Evolutionary conservation across 1,140 invertebrate species (phyloP).

Genomic region (Zaprionus capensis): DNA sequence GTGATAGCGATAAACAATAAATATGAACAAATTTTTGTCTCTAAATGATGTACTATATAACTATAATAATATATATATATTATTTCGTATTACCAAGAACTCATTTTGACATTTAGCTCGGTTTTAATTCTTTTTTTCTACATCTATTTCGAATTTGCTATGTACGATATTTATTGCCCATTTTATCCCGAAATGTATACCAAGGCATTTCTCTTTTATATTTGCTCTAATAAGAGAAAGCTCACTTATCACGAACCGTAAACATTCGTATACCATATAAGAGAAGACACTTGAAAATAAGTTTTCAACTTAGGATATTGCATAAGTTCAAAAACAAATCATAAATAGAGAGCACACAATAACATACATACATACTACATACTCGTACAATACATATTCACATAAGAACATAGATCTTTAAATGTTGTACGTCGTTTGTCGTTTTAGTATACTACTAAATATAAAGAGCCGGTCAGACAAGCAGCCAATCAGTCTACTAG

Average conservation of each 20-base stretch:
- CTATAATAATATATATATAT: conserved; percentile 13
- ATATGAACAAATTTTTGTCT: conserved; percentile 64
- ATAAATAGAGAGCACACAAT: conserved; percentile 34
- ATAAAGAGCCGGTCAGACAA: conserved; percentile 27
- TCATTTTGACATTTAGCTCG: conserved; percentile 26
- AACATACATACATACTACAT: conserved; percentile 14
- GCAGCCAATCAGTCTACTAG: conserved; percentile 53
- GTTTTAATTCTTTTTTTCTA: conserved; percentile 19
- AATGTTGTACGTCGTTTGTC: conserved; percentile 74
- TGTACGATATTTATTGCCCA: conserved; percentile 59
- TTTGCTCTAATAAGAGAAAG: conserved; percentile 2
- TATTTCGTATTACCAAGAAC: conserved; percentile 35
- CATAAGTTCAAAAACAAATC: conserved; percentile 42
- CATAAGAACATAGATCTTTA: conserved; percentile 55
- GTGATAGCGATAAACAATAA: conserved; percentile 77
- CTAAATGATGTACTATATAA: conserved; percentile 30
- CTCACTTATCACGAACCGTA: conserved; percentile 46
- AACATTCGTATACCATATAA: conserved; percentile 73
- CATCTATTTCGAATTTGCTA: conserved; percentile 53
- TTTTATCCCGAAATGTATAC: conserved; percentile 16
- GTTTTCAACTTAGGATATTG: conserved; percentile 49
- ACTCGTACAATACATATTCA: conserved; percentile 32
- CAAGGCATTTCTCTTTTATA: conserved; percentile 18
- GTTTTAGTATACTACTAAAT: conserved; percentile 44
- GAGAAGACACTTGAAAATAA: conserved; percentile 74